phyloP scores from a whole-genome alignment of 2,113 vertebrate species.

The Pavo muticus region DNA sequence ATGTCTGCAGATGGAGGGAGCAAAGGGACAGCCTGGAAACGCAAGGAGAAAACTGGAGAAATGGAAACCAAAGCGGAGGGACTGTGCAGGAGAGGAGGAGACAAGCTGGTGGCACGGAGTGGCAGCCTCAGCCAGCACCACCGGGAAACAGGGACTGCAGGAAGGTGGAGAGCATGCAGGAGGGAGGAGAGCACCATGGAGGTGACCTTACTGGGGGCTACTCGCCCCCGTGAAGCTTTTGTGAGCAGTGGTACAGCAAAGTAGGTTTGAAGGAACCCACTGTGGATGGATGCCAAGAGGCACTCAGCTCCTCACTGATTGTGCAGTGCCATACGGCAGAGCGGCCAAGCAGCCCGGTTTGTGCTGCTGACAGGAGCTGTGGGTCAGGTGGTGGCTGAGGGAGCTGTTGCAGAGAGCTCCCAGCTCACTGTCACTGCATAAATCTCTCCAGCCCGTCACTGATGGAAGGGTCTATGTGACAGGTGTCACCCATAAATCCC shows the following conservation, averaged over 20 bases:
- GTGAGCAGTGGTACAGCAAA: neutral
- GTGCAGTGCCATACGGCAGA: neutral
- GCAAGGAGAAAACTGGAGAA: neutral
- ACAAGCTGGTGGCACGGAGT: neutral
- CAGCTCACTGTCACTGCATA: constrained; percentile 37
- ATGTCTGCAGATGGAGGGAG: neutral
- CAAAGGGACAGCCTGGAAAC: neutral
- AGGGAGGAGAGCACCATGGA: neutral
- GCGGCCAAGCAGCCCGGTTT: neutral
- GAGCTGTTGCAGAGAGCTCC: neutral
- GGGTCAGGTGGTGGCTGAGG: neutral
- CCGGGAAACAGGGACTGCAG: rapidly evolving
- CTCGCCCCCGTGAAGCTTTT: neutral
- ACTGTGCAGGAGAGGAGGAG: neutral
- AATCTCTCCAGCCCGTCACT: constrained; percentile 58
- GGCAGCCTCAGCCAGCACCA: neutral
- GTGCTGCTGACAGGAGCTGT: constrained; percentile 3
- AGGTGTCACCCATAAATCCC: constrained; percentile 70
- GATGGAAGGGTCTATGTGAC: constrained; percentile 54
- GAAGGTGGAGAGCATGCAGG: neutral
- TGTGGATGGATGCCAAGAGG: neutral
- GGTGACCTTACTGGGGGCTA: neutral
- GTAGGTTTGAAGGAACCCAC: neutral
- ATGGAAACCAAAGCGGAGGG: neutral
- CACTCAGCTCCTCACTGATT: neutral